These are phyloP conservation scores for Gymnosoma rotundatum DNA, from an alignment of 2,888 invertebrate genomes.

Conservation along the genomic window DNA sequence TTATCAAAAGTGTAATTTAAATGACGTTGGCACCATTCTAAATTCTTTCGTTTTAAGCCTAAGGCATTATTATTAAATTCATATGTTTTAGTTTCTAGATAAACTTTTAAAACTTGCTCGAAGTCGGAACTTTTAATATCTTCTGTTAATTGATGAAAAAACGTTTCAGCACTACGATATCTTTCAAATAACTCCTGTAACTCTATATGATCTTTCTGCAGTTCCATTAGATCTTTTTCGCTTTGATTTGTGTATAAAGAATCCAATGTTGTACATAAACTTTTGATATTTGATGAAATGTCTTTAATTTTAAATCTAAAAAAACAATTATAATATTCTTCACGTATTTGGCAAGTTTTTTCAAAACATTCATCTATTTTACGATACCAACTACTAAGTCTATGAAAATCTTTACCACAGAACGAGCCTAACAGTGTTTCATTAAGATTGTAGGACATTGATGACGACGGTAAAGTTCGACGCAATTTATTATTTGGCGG, in stretches of 20 bases:
- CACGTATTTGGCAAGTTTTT: conserved; percentile 15
- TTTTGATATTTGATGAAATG: conserved; percentile 10
- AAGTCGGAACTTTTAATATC: conserved; percentile 24
- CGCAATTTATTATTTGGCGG: background rate
- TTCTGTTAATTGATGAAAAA: conserved; percentile 22
- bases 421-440: background rate
- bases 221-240: background rate
- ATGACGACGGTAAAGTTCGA: background rate
- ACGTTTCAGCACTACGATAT: conserved; percentile 5
- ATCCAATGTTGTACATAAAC: conserved; percentile 29
- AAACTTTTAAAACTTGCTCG: conserved; percentile 33
- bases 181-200: conserved; percentile 31
- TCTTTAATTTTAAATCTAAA: conserved; percentile 36
- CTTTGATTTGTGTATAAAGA: background rate
- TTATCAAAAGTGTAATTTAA: conserved; percentile 30
- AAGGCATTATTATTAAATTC: conserved; percentile 37
- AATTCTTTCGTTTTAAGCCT: conserved; percentile 36
- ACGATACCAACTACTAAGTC: conserved; percentile 43
- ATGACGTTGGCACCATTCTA: conserved; percentile 26
- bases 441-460: background rate
- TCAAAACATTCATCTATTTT: conserved; percentile 48
- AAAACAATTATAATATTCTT: conserved; percentile 42
- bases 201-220: conserved; percentile 20
- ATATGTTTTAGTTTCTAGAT: conserved; percentile 34
- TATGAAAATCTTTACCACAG: conserved; percentile 19